Percentiles rank a stretch among this genome's conserved stretches.
Evolutionary conservation across 2,113 vertebrate genomes (phyloP).

Genomic region (Helogale parvula): DNA sequence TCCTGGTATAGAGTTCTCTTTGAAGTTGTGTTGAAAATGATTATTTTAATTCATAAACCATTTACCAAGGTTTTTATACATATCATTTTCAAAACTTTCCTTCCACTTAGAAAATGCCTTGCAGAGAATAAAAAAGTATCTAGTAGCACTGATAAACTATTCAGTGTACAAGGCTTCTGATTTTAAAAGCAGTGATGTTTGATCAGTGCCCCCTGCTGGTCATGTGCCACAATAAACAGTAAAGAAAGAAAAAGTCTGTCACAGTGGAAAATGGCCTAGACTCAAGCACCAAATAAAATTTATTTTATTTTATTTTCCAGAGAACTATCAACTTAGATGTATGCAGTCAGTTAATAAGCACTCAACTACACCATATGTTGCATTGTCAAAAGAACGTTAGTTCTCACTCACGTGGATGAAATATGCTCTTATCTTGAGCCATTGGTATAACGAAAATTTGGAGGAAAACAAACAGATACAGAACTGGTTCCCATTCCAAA

Average conservation of each 20-base stretch:
- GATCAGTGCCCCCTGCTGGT: constrained; percentile 83
- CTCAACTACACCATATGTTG: neutral
- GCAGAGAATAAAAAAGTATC: constrained; percentile 65
- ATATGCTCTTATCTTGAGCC: neutral
- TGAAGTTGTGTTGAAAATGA: neutral
- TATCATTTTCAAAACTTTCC: neutral
- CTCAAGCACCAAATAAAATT: neutral
- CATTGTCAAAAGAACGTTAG: neutral
- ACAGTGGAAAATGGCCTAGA: neutral
- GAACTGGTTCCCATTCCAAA: neutral
- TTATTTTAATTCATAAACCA: neutral
- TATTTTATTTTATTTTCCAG: neutral
- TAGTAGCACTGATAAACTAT: neutral
- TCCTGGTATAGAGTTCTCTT: neutral
- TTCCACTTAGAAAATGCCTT: constrained; percentile 77
- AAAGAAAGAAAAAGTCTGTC: neutral
- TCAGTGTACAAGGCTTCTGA: neutral
- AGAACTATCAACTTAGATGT: neutral
- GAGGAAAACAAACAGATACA: neutral
- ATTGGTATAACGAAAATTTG: neutral
- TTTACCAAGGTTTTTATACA: neutral
- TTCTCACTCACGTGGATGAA: neutral
- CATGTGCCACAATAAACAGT: neutral
- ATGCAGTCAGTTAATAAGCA: neutral
- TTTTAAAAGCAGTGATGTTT: constrained; percentile 31